Evolutionary conservation across 2,888 invertebrate genomes (phyloP).

Genomic region (Mechanitis mazaeus): DNA sequence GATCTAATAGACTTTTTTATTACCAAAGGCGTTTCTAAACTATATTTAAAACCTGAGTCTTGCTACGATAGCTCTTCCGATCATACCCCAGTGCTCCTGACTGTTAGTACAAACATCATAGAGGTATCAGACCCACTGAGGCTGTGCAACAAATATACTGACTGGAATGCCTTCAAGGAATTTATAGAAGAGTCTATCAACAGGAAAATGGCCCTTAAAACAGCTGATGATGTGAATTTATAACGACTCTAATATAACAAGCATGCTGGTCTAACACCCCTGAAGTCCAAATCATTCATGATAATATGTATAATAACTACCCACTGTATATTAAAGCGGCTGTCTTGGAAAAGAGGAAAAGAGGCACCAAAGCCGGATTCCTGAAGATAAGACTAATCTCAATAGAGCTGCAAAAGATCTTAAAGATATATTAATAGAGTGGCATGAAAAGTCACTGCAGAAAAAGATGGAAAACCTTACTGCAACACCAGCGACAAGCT

Average conservation of each 20-base stretch:
- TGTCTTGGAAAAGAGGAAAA: too few species aligned
- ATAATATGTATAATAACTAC: too few species aligned
- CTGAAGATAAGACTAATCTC: neutral
- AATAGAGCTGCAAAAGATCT: neutral
- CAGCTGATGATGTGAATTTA: neutral
- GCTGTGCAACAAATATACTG: too few species aligned
- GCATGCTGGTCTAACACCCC: constrained; percentile 6
- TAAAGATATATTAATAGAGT: neutral
- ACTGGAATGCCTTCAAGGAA: too few species aligned
- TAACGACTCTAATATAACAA: constrained; percentile 1
- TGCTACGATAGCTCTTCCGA: constrained; percentile 25
- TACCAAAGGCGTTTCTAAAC: constrained; percentile 7
- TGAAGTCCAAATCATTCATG: neutral
- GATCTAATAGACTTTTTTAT: constrained; percentile 32
- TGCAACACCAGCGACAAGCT: neutral
- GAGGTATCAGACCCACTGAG: too few species aligned
- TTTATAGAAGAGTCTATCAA: too few species aligned
- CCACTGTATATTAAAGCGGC: neutral
- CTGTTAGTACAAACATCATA: neutral
- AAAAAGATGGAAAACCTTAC: neutral
- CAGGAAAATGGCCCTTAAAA: neutral
- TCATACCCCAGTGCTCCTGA: constrained; percentile 11
- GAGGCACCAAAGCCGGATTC: neutral
- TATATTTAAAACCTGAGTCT: constrained; percentile 12
- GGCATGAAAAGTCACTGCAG: neutral